Evolutionary conservation across 35 echinoderm and acorn worm species (phyloP).

Genomic region (Lytechinus variegatus): DNA sequence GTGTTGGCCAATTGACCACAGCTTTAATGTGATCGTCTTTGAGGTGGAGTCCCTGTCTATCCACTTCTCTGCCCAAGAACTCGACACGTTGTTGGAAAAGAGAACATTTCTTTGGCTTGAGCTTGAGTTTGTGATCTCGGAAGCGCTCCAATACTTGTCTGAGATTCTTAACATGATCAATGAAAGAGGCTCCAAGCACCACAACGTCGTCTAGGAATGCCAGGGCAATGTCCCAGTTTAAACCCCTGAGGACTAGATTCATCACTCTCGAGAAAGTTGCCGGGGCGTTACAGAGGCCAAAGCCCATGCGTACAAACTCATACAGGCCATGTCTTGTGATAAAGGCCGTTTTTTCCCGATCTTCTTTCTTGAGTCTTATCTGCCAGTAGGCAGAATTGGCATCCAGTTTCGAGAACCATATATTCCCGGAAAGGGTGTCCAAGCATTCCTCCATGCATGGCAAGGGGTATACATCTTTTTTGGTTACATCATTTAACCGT

Average conservation of each 20-base stretch:
- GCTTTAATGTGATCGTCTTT: conserved; percentile 11
- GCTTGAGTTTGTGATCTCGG: conserved; percentile 37
- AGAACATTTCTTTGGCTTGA: conserved; percentile 53
- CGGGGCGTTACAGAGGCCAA: too few relatives aligned
- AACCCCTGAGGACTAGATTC: conserved; percentile 39
- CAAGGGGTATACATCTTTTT: too few relatives aligned
- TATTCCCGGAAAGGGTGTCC: background rate
- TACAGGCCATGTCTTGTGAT: conserved; percentile 1
- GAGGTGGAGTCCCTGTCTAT: background rate
- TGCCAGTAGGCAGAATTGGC: too few relatives aligned
- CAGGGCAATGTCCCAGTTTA: conserved; percentile 45
- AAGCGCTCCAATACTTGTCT: conserved; percentile 18
- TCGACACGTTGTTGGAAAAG: conserved; percentile 47
- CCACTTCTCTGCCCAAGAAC: conserved; percentile 50
- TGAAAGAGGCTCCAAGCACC: conserved; percentile 42
- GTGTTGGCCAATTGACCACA: conserved; percentile 49
- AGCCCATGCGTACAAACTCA: too few relatives aligned
- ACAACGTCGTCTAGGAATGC: conserved; percentile 60
- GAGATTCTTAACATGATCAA: conserved; percentile 19
- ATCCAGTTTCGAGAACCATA: background rate
- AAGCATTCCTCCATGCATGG: background rate
- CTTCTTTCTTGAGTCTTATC: too few relatives aligned
- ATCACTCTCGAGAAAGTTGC: too few relatives aligned
- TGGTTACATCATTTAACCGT: background rate
- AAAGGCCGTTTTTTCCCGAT: background rate